Conservation (phyloP, 2,888 invertebrate species). For the Gari tellinella region DNA sequence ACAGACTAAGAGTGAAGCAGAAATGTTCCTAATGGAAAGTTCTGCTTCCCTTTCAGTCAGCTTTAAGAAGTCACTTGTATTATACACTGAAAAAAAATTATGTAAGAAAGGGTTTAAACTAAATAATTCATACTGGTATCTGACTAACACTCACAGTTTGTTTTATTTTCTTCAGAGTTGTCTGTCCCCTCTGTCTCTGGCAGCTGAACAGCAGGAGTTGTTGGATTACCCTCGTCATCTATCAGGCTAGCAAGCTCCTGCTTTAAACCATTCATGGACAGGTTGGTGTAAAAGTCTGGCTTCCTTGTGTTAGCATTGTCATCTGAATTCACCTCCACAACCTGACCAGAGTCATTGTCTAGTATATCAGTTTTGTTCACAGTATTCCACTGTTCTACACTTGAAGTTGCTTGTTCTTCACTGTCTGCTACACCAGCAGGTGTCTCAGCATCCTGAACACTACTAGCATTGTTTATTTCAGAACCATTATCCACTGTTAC, state of each 20-base stretch:
- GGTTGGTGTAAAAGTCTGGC: constrained; percentile 78
- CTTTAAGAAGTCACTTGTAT: no score
- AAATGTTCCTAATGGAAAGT: no score
- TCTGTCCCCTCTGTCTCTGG: no score
- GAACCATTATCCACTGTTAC: neutral
- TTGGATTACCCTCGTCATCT: constrained; percentile 70
- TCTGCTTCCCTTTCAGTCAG: no score
- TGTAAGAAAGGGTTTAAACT: no score
- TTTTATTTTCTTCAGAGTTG: no score
- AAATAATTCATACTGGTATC: no score
- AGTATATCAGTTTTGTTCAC: neutral
- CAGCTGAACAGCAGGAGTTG: constrained; percentile 1
- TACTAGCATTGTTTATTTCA: neutral
- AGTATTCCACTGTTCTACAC: neutral
- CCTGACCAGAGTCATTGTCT: neutral
- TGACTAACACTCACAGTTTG: no score
- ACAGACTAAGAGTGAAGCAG: no score
- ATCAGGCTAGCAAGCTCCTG: constrained; percentile 79
- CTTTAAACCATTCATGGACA: constrained; percentile 79
- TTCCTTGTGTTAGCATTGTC: constrained; percentile 46
- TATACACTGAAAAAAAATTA: no score
- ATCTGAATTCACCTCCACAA: neutral
- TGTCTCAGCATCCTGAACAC: neutral
- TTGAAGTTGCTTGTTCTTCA: no score
- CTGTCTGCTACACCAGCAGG: neutral